Conservation (phyloP, 2,888 invertebrate species). For the Cyclophora punctaria region DNA sequence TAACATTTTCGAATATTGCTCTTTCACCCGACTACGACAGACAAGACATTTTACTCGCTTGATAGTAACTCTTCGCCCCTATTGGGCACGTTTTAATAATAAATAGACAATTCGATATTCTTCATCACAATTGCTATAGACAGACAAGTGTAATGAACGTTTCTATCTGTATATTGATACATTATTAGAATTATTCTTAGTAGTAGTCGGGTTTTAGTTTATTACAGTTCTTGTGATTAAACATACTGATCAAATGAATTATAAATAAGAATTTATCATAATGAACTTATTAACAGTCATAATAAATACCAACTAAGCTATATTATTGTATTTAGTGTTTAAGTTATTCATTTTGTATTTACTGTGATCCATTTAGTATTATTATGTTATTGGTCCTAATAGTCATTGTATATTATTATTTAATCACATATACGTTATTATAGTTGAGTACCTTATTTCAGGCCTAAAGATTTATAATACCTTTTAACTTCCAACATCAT, state of each 20-base stretch:
- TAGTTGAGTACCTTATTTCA: background rate
- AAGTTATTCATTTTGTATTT: slow-evolving; percentile 45
- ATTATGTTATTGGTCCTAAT: slow-evolving; percentile 41
- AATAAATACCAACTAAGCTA: slow-evolving; percentile 45
- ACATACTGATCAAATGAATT: slow-evolving; percentile 16
- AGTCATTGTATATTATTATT: slow-evolving; percentile 34
- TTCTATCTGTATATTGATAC: too few species aligned
- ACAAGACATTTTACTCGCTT: too few species aligned
- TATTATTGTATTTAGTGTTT: slow-evolving; percentile 16
- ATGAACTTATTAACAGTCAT: slow-evolving; percentile 33
- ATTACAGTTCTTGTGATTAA: slow-evolving; percentile 13
- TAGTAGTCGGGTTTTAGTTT: slow-evolving; percentile 23
- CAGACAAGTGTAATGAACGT: too few species aligned
- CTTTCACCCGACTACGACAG: slow-evolving; percentile 13
- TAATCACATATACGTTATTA: slow-evolving; percentile 30
- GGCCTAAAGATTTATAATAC: background rate
- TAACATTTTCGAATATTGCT: slow-evolving; percentile 37
- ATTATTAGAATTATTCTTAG: slow-evolving; percentile 14
- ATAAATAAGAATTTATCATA: slow-evolving; percentile 24
- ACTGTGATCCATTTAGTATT: slow-evolving; percentile 68
- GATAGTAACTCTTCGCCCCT: too few species aligned
- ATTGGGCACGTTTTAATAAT: too few species aligned
- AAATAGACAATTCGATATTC: too few species aligned
- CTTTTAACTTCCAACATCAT: too few species aligned
- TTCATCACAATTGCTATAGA: too few species aligned